Evolutionary conservation across 2,797 vertebrate genomes (phyloP).

Genomic region (Melanotaenia trifasciata): DNA sequence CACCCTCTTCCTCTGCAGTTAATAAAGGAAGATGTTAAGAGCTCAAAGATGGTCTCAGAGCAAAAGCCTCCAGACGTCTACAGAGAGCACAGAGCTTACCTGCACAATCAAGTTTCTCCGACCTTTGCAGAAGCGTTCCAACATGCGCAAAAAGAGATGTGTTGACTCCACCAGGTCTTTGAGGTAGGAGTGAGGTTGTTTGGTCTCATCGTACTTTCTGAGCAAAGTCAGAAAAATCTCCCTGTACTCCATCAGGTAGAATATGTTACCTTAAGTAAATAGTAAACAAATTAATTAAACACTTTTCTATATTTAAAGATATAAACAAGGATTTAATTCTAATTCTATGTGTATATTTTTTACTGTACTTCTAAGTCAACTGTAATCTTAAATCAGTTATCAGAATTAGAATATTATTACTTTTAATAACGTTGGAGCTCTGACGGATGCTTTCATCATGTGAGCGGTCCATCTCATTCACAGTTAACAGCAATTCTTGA

Average conservation of each 20-base stretch:
- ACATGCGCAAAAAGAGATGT: slow-evolving; percentile 94
- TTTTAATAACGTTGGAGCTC: slow-evolving; percentile 93
- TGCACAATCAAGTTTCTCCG: slow-evolving; percentile 89
- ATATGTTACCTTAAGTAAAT: slow-evolving; percentile 89
- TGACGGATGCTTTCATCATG: slow-evolving; percentile 87
- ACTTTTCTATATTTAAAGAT: neutral
- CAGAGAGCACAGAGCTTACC: slow-evolving; percentile 71
- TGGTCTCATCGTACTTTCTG: slow-evolving; percentile 92
- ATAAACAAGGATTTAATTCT: neutral
- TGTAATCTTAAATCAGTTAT: neutral
- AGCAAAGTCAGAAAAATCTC: slow-evolving; percentile 94
- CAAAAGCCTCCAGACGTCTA: neutral
- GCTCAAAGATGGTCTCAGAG: neutral
- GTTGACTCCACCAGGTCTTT: slow-evolving; percentile 94
- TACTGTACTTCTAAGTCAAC: too few species aligned
- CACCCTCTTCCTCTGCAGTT: slow-evolving; percentile 85
- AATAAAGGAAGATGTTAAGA: neutral
- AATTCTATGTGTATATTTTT: too few species aligned
- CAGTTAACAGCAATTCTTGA: slow-evolving; percentile 92
- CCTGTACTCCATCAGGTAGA: slow-evolving; percentile 97
- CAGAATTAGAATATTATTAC: slow-evolving; percentile 75
- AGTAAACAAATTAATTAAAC: slow-evolving; percentile 6
- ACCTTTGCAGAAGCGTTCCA: slow-evolving; percentile 92
- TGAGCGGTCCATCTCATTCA: slow-evolving; percentile 93
- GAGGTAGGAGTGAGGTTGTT: slow-evolving; percentile 91